Evolutionary conservation across 37 sponge, comb jelly and placozoan genomes (phyloP).

Genomic region (Amphimedon queenslandica): DNA sequence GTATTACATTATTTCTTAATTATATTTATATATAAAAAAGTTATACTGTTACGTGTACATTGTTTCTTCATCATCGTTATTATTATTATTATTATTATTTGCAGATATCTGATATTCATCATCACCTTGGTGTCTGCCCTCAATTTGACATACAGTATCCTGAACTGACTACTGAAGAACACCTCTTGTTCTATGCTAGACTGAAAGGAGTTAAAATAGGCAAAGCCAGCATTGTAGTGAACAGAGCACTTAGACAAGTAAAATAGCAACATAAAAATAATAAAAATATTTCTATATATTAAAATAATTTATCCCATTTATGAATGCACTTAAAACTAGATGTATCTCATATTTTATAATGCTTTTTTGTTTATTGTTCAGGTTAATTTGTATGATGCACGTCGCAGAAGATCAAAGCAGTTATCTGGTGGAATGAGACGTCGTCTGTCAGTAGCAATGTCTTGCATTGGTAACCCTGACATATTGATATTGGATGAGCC

Average conservation of each 20-base stretch:
- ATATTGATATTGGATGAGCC: constrained; percentile 61
- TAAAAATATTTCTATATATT: no score
- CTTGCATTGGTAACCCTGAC: constrained; percentile 64
- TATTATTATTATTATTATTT: no score
- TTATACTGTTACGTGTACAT: neutral
- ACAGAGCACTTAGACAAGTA: constrained; percentile 64
- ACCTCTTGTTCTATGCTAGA: constrained; percentile 75
- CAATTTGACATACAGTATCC: constrained; percentile 79
- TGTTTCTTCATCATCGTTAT: constrained; percentile 1
- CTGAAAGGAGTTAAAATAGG: constrained; percentile 67
- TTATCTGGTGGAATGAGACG: constrained; percentile 76
- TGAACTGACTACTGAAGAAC: constrained; percentile 64
- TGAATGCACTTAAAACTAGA: no score
- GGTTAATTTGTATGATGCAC: constrained; percentile 71
- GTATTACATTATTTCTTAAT: no score
- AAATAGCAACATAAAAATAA: no score
- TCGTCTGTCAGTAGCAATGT: constrained; percentile 80
- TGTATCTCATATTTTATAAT: neutral
- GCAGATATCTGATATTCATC: constrained; percentile 58
- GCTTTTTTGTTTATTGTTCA: constrained; percentile 1
- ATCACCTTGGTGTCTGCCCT: constrained; percentile 78
- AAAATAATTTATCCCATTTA: no score
- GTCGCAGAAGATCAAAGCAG: constrained; percentile 33
- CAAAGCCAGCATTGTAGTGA: constrained; percentile 40
- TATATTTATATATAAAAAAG: neutral